Evolutionary conservation across 2,888 invertebrate species (phyloP).

Genomic region (Cosmopolites sordidus): DNA sequence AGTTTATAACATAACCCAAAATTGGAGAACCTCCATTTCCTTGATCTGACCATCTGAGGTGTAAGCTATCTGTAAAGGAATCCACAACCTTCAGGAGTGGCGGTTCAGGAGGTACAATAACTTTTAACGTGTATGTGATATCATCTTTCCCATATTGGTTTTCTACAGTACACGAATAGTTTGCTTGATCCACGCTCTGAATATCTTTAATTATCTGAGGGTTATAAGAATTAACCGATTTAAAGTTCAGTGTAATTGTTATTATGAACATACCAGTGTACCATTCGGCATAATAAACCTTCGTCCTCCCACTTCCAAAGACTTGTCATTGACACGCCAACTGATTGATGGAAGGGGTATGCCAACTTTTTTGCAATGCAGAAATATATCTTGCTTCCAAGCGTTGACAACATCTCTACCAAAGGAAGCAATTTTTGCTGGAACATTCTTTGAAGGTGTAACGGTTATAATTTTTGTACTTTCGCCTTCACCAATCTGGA

Average conservation of each 20-base stretch:
- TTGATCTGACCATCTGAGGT: conserved; percentile 58
- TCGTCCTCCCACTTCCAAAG: conserved; percentile 65
- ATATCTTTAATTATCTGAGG: conserved; percentile 60
- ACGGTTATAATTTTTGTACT: conserved; percentile 74
- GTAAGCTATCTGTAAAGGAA: conserved; percentile 77
- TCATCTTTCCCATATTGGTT: conserved; percentile 80
- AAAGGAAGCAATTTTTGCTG: conserved; percentile 86
- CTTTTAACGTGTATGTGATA: conserved; percentile 71
- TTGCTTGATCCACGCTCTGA: conserved; percentile 79
- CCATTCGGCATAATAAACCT: conserved; percentile 66
- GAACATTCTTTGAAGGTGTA: conserved; percentile 72
- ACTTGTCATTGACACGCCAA: conserved; percentile 75
- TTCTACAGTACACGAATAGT: conserved; percentile 84
- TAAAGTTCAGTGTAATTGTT: no score
- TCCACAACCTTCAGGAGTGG: conserved; percentile 77
- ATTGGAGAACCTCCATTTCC: conserved; percentile 79
- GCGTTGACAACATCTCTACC: conserved; percentile 73
- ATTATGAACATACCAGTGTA: conserved; percentile 54
- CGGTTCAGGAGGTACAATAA: conserved; percentile 80
- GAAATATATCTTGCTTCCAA: conserved; percentile 81
- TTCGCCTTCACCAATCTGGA: conserved; percentile 72
- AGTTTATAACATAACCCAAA: conserved; percentile 83
- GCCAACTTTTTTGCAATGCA: conserved; percentile 83
- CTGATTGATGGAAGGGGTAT: conserved; percentile 69
- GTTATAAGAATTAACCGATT: not conserved